Evolutionary conservation across 2,113 vertebrate species (phyloP), one percentile per base, ranked within the genome.

Genomic region (Theristicus caerulescens): DNA sequence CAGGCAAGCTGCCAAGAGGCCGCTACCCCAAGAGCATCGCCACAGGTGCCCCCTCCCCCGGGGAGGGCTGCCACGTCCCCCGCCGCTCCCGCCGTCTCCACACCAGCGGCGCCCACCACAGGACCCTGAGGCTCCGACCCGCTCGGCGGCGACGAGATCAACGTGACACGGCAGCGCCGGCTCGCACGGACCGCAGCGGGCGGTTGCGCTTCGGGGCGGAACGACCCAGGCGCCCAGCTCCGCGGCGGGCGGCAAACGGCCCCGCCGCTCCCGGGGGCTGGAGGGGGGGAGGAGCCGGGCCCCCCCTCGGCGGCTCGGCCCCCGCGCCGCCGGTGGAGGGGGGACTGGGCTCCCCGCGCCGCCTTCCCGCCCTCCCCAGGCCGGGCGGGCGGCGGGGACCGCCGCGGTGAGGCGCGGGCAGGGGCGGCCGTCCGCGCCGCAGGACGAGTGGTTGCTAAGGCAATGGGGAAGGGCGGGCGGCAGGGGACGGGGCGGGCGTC

Each of bases 361-460:
- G 65, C 52, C 79, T 74, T 83, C 66, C 93, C 83, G 72, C 52
- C 81, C 62, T 46, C 55, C 5, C 31, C 34, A 11, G 58, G 21
- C 57, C 24, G 42, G 44, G 69, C 32, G 67, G 49, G 36, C 71
- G 51, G 49, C 57, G 17, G 65, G 49, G 55, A 74, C 49, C 29
- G 31, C 32, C 18, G 85, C 58, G 34, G 29, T 32, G 52, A n/a
- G 87, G 82, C 51, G 82, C 87, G 77, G 46, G 49, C 51, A 58
- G 71, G 78, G 72, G 86, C 81, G 71, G 77, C 70, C 34, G 36
- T 10, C 31, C 58, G n/a, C 31, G 24, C 46, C 59, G 46, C 69
- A 14, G 70, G 74, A 82, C 72, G 70, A 94, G 71, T 79, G 92
- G 96, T 97, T 98, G 95, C 97, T 95, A 98, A 85, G 96, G 96